Evolutionary conservation across 2,888 invertebrate genomes (phyloP).

Genomic region (Cantharis flavilabris): DNA sequence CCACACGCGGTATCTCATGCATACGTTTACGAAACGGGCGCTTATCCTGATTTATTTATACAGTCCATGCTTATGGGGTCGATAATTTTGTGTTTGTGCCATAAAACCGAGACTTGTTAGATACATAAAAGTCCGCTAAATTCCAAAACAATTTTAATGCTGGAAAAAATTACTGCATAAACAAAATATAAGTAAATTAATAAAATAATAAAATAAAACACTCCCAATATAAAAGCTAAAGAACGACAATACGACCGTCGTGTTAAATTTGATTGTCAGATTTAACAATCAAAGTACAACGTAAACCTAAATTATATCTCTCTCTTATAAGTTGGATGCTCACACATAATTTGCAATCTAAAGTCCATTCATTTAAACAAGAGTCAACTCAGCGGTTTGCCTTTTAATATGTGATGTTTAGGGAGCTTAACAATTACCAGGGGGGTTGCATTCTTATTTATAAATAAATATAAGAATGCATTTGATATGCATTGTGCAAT

Average conservation of each 20-base stretch:
- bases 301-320: constrained; percentile 25
- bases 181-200: background rate
- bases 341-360: constrained; percentile 44
- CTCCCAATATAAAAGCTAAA: constrained; percentile 31
- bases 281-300: constrained; percentile 31
- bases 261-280: constrained; percentile 27
- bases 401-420: constrained; percentile 35
- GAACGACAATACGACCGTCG: constrained; percentile 32
- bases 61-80: constrained; percentile 40
- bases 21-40: constrained; percentile 41
- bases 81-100: constrained; percentile 33
- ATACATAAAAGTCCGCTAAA: background rate
- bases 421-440: constrained; percentile 35
- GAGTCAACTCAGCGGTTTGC: constrained; percentile 26
- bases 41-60: constrained; percentile 49
- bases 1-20: constrained; percentile 45
- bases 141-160: background rate
- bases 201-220: background rate
- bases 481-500: background rate
- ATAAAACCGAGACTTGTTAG: background rate
- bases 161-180: background rate
- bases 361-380: constrained; percentile 36
- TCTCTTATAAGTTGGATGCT: constrained; percentile 31
- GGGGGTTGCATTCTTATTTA: constrained; percentile 31
- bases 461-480: constrained; percentile 25